Conservation (phyloP, 1,140 invertebrate species). For the Nephotettix cincticeps region DNA sequence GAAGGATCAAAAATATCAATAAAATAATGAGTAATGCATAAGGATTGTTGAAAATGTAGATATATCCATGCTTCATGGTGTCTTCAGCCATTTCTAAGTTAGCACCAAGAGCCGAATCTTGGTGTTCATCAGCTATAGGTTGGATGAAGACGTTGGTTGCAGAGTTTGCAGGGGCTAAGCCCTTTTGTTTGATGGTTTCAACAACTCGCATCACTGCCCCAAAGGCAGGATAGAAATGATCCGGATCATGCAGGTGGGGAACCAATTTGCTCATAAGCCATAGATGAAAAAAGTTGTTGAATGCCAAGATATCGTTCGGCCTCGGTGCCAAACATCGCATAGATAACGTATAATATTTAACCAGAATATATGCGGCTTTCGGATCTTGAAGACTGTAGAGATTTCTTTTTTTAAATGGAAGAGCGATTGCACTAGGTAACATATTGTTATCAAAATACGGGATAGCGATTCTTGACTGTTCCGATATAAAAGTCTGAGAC, state of each 20-base stretch:
- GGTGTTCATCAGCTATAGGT: not conserved
- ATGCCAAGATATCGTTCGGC: constrained; percentile 27
- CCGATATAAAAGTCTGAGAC: not conserved
- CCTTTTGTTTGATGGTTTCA: constrained; percentile 37
- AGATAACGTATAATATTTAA: constrained; percentile 33
- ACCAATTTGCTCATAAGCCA: constrained; percentile 31
- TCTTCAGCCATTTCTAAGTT: not conserved
- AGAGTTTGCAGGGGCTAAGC: not conserved
- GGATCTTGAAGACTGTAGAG: constrained; percentile 33
- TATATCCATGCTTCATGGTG: not conserved
- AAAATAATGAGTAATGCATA: not conserved
- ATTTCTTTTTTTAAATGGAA: constrained; percentile 32
- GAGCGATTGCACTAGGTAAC: constrained; percentile 33
- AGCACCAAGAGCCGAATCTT: not conserved
- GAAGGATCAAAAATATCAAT: not conserved
- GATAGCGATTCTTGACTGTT: constrained; percentile 31
- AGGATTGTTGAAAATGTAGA: not conserved
- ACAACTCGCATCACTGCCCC: constrained; percentile 36
- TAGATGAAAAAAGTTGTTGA: constrained; percentile 30
- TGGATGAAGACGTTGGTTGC: not conserved
- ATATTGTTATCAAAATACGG: constrained; percentile 36
- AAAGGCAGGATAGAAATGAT: constrained; percentile 36
- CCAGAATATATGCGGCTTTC: constrained; percentile 29
- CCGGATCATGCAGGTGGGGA: constrained; percentile 33
- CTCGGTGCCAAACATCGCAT: constrained; percentile 32